Evolutionary conservation across 2,113 vertebrate species (phyloP).

Genomic region (Connochaetes taurinus): DNA sequence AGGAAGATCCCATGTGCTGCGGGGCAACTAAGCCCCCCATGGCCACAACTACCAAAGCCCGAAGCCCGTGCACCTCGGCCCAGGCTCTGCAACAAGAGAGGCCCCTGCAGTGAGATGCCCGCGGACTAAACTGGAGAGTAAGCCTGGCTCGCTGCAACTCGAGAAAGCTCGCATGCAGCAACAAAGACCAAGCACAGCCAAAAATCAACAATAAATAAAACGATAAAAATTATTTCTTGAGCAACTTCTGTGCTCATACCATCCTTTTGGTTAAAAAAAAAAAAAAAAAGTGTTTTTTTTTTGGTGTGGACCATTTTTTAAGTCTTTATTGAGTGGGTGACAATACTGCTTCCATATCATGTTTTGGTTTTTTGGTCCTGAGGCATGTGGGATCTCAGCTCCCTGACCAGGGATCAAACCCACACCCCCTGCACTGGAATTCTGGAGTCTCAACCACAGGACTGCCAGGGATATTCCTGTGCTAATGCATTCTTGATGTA

Average conservation of each 20-base stretch:
- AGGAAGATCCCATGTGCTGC: neutral
- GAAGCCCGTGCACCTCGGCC: neutral
- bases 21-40: neutral
- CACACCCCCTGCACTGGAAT: neutral
- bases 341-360: neutral
- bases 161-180: fast-evolving
- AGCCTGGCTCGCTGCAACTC: neutral
- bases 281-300: neutral
- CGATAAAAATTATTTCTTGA: neutral
- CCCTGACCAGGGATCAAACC: neutral
- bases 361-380: neutral
- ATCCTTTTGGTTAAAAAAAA: neutral
- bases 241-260: neutral
- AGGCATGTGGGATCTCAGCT: neutral
- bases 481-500: no score
- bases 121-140: fast-evolving
- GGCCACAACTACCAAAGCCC: neutral
- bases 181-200: neutral
- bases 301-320: neutral
- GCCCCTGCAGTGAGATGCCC: neutral
- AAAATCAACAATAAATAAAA: neutral
- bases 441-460: neutral
- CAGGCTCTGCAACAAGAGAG: neutral
- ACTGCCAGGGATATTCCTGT: neutral
- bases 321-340: neutral